These are phyloP conservation scores for Prionailurus viverrinus DNA, from an alignment of 2,113 vertebrate species.

Conservation along the genomic window DNA sequence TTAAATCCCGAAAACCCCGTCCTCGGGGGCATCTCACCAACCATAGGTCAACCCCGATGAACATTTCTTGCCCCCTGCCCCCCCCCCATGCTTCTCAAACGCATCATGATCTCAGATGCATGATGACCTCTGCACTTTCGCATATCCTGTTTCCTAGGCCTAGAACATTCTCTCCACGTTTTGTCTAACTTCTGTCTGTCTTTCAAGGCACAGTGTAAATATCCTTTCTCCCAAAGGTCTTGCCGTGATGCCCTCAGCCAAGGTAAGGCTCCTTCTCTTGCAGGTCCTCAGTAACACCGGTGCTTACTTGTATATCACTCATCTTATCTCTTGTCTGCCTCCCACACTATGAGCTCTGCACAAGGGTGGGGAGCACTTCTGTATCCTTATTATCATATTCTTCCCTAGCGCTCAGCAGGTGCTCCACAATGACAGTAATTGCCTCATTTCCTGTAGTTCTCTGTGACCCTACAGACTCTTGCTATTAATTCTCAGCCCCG, in stretches of 20 bases:
- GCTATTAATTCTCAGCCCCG: not conserved
- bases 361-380: not conserved
- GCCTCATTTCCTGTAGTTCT: constrained; percentile 8
- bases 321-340: not conserved
- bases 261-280: not conserved
- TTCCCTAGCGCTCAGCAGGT: not conserved
- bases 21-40: not conserved
- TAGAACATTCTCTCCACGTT: not conserved
- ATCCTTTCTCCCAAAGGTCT: not conserved
- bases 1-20: not conserved
- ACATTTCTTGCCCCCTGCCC: not conserved
- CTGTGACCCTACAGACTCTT: not conserved
- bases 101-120: not conserved
- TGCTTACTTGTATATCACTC: not conserved
- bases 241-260: not conserved
- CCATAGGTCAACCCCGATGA: not conserved
- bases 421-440: not conserved
- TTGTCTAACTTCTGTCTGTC: not conserved
- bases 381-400: not conserved
- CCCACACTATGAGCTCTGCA: not conserved
- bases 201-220: not conserved
- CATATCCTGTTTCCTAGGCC: not conserved
- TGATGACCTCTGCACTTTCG: accelerated
- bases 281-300: not conserved
- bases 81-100: not conserved